Percentiles rank a stretch among this genome's conserved stretches.
These are phyloP conservation scores for Oscheius sp. DNA, from an alignment of 2,888 invertebrate species.

Conservation along the genomic window DNA sequence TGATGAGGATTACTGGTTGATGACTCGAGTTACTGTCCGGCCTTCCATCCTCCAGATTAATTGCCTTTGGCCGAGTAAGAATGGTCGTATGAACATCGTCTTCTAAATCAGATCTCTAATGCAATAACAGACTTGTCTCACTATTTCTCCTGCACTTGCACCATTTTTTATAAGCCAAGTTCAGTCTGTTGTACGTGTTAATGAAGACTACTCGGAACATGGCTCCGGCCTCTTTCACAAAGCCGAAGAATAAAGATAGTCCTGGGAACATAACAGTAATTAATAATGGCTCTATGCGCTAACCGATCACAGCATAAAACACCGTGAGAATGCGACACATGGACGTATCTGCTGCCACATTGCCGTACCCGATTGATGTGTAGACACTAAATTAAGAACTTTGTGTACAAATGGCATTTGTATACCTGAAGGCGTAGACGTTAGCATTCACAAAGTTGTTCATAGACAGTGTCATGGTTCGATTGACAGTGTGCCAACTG, in stretches of 20 bases:
- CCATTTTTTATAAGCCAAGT: conserved; percentile 7
- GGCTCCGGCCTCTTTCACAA: conserved; percentile 67
- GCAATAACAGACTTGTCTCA: not conserved
- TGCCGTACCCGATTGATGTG: conserved; percentile 69
- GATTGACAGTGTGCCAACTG: conserved; percentile 56
- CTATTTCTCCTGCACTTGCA: conserved; percentile 26
- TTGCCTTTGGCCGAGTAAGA: conserved; percentile 9
- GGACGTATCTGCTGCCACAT: conserved; percentile 62
- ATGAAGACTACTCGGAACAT: conserved; percentile 58
- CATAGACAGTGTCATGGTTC: conserved; percentile 62
- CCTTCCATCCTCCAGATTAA: conserved; percentile 15
- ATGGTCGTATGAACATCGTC: conserved; percentile 30
- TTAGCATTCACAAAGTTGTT: conserved; percentile 65
- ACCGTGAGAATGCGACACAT: conserved; percentile 60
- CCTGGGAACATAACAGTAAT: conserved; percentile 27
- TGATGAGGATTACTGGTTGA: conserved; percentile 34
- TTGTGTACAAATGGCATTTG: not conserved
- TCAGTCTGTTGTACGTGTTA: conserved; percentile 49
- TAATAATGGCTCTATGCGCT: conserved; percentile 10
- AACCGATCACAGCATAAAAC: conserved; percentile 63
- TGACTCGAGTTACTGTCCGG: conserved; percentile 13
- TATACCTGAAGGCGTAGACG: conserved; percentile 65
- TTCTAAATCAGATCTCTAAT: not conserved
- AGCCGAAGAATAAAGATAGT: conserved; percentile 68
- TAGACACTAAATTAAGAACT: conserved; percentile 58